These are phyloP conservation scores for Mus caroli DNA, from an alignment of 2,797 vertebrate genomes.

Conservation along the genomic window DNA sequence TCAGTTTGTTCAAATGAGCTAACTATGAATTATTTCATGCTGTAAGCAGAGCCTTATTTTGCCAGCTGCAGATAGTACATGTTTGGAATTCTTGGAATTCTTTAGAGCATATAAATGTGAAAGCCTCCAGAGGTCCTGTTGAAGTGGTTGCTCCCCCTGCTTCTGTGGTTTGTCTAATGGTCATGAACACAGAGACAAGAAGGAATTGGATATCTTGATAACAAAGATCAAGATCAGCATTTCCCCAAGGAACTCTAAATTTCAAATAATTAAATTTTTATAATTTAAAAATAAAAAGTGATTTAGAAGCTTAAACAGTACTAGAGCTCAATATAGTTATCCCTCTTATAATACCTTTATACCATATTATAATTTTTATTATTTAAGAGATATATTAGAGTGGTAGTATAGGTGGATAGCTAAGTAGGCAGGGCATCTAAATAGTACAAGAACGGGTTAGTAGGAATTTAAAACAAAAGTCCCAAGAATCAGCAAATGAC, in stretches of 20 bases:
- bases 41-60: too few relatives aligned
- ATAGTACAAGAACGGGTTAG: not conserved
- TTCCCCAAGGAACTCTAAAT: not conserved
- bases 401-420: not conserved
- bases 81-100: too few relatives aligned
- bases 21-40: too few relatives aligned
- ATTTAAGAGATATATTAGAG: not conserved
- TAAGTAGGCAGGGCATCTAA: not conserved
- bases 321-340: not conserved
- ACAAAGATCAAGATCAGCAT: not conserved
- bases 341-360: not conserved
- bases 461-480: not conserved
- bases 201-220: not conserved
- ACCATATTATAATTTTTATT: not conserved
- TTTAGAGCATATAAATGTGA: too few relatives aligned
- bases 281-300: constrained; percentile 49
- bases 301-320: not conserved
- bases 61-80: too few relatives aligned
- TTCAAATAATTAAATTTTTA: not conserved
- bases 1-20: too few relatives aligned
- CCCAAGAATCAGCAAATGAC: not conserved
- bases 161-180: too few relatives aligned
- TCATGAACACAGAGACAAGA: too few relatives aligned
- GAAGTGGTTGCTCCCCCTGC: too few relatives aligned
- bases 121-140: too few relatives aligned